A percentile compares a stretch with the other conserved stretches of the same genome.
phyloP scores from a whole-genome alignment of 2,113 vertebrate species.

The Elephantulus edwardii region DNA sequence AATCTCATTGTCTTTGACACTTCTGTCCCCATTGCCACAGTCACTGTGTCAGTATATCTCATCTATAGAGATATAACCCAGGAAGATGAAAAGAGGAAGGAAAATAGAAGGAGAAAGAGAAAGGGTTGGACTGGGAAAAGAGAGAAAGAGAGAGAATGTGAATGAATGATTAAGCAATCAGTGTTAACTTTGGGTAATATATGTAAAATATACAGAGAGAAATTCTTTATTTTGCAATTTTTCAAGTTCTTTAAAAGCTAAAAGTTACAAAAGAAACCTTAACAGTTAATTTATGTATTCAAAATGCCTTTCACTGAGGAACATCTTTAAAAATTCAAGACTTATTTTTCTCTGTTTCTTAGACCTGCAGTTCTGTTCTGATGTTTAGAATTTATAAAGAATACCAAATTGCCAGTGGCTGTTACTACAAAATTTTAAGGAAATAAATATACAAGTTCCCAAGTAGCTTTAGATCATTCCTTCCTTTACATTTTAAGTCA shows the following conservation, averaged over 20 bases:
- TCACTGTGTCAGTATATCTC: too few relatives aligned
- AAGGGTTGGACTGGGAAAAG: too few relatives aligned
- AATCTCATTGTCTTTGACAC: too few relatives aligned
- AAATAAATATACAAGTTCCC: conserved; percentile 10
- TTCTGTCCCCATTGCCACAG: too few relatives aligned
- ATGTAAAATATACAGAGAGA: not conserved
- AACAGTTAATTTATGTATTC: not conserved
- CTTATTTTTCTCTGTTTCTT: not conserved
- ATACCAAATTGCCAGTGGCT: not conserved
- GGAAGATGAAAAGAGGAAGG: too few relatives aligned
- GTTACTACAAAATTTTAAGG: conserved; percentile 22
- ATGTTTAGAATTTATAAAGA: conserved; percentile 11
- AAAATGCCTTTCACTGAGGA: not conserved
- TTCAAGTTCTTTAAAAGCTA: not conserved
- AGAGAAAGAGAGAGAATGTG: not conserved
- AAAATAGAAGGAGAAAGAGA: not conserved
- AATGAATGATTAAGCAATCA: not conserved
- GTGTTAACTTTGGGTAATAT: not conserved
- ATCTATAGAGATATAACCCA: too few relatives aligned
- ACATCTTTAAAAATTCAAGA: not conserved
- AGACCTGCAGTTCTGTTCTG: not conserved
- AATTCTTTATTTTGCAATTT: not conserved
- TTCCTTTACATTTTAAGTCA: not conserved
- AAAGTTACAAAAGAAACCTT: not conserved
- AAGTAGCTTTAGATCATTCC: not conserved